Percentiles rank a stretch among this genome's conserved stretches.
Evolutionary conservation across 1,140 invertebrate species (phyloP).

Genomic region (Drosophila triauraria): DNA sequence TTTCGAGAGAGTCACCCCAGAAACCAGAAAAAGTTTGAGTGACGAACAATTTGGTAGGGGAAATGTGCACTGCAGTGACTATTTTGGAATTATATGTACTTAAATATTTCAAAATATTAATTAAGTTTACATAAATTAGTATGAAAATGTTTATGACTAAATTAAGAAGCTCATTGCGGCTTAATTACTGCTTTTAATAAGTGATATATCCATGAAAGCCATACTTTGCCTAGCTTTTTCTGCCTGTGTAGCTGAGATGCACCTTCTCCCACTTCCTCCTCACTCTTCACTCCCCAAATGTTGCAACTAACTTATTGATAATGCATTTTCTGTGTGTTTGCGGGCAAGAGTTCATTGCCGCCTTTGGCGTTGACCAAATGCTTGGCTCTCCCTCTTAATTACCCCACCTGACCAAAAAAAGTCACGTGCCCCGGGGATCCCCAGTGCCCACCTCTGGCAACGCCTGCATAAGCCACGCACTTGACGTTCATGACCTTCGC

Average conservation of each 20-base stretch:
- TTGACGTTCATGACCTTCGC: conserved; percentile 71
- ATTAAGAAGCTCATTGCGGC: background rate
- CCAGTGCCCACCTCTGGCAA: conserved; percentile 21
- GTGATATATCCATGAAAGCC: background rate
- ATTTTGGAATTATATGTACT: background rate
- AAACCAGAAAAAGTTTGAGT: conserved; percentile 2
- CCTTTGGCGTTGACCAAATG: conserved; percentile 48
- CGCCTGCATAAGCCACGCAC: conserved; percentile 61
- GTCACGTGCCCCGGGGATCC: conserved; percentile 36
- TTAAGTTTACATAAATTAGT: background rate
- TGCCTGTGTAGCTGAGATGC: background rate
- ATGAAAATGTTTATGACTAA: background rate
- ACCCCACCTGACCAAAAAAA: conserved; percentile 59
- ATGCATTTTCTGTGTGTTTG: conserved; percentile 15
- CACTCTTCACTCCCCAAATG: background rate
- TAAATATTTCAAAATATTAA: too few species aligned
- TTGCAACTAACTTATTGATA: conserved; percentile 43
- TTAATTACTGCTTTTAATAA: background rate
- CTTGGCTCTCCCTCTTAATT: conserved; percentile 53
- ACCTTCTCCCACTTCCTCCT: background rate
- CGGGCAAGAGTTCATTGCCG: conserved; percentile 64
- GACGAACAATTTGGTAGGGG: conserved; percentile 8
- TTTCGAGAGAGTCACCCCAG: conserved; percentile 8
- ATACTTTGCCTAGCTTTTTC: too few species aligned
- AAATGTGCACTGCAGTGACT: background rate